These are phyloP conservation scores for Tiaroga cobitis DNA, from an alignment of 2,797 vertebrate species.

Conservation along the genomic window DNA sequence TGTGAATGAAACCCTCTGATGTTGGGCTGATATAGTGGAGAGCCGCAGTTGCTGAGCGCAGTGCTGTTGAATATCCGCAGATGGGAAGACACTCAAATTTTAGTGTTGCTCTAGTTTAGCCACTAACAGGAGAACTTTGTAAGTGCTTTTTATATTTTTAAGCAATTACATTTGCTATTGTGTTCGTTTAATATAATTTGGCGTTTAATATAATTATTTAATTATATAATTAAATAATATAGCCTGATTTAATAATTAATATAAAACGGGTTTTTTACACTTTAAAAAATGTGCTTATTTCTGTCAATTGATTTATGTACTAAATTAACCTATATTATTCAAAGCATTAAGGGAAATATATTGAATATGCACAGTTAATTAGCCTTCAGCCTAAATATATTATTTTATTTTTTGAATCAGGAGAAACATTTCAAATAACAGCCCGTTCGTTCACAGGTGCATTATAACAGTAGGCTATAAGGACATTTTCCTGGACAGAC, in stretches of 20 bases:
- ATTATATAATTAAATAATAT: too few species aligned
- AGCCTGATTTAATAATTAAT: too few species aligned
- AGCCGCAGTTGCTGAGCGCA: slow-evolving; percentile 42
- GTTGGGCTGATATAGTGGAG: slow-evolving; percentile 72
- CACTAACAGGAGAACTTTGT: slow-evolving; percentile 1
- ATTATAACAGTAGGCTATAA: background rate
- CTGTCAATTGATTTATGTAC: background rate
- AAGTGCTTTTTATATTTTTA: slow-evolving; percentile 8
- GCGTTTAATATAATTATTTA: too few species aligned
- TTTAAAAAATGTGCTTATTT: too few species aligned
- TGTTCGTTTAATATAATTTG: background rate
- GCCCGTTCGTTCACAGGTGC: background rate
- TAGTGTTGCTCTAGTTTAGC: background rate
- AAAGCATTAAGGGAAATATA: background rate
- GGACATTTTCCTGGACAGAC: background rate
- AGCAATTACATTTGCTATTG: background rate
- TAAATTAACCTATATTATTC: background rate
- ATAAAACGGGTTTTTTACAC: background rate
- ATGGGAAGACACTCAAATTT: slow-evolving; percentile 2
- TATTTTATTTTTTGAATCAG: background rate
- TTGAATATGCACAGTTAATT: background rate
- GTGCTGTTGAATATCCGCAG: slow-evolving; percentile 35
- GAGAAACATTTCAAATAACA: background rate
- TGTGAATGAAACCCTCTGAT: slow-evolving; percentile 55
- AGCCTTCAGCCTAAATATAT: background rate